Base-by-base conservation (phyloP, 2,888 invertebrate species). In the Dasysyrphus albostriatus region DNA sequence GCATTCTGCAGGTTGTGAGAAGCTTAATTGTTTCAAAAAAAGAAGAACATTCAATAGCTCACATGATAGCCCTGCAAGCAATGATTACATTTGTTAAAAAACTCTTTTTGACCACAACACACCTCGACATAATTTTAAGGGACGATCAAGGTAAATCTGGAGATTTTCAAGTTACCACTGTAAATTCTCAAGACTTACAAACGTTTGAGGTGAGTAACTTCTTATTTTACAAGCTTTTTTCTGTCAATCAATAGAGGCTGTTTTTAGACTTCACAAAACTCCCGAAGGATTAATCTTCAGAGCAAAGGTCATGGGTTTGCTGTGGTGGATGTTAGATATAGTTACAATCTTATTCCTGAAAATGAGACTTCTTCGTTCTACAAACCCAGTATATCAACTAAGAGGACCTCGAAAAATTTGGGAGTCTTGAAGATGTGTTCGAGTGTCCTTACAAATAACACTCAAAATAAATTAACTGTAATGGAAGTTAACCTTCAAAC, bases 141-240 rank as follows among this genome's bases (percentile, higher is more conserved):
- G 92, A 92, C 10, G 84, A 84, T 12, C 89, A 89, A 1, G 90
- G 90, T 39, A 90, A 90, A 19, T 89, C 89, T 14, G 91, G 91
- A 29, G 89, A 89, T 2, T 95, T 97, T 89, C 95, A 94, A 89
- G 94, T 97, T 9, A 96, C 95, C 89, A 94, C 94, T 72, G 95
- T 96, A 75, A 98, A 97, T 90, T 94, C 96, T 0, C 95, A 98
- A 93, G 95, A 97, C 73, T 94, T 97, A 44, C 98, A 98, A 92
- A 96, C 95, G 88, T 94, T 95, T 89, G 94, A 95, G 85, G 96
- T 96, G 92, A 84, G 72, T 24, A 24, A 24, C 2, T 24, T 24
- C 24, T 24, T 24, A 2, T 24, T 1, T 2, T 24, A 24, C 24
- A 24, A 24, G 3, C 24, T 2, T 2, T 24, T 24, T n/a, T n/a